Base-by-base conservation (phyloP, 2,113 vertebrate genomes). In the Callocephalon fimbriatum region DNA sequence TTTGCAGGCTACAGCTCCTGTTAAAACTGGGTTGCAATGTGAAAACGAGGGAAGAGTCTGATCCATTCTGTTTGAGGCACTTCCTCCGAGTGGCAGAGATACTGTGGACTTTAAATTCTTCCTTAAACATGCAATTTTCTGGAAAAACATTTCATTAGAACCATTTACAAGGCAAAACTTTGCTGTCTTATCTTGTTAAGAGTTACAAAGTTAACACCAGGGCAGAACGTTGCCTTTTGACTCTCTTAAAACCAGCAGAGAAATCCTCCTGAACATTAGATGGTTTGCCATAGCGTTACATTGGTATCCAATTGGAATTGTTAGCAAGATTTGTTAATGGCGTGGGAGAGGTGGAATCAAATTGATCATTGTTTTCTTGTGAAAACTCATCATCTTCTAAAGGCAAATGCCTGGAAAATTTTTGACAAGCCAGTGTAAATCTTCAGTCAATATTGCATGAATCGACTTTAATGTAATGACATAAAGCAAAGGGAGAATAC, bases 161-260 rank as follows among this genome's bases (percentile, higher is more conserved):
- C 65, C 38, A 71, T 37, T 96, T 95, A 72, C 8, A 56, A 65
- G 68, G 70, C 84, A 91, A 96, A 94, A 85, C 81, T 75, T 94
- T 48, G 48, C 61, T 93, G 91, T 94, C 84, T 79, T 22, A 37
- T 78, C 61, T 72, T 51, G 53, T 89, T 90, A 92, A 92, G 78
- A 90, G 61, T 81, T 92, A 68, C 10, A 93, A 71, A 95, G 95
- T 91, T 95, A 85, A 88, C 62, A 78, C 86, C 53, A 73, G 94
- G 83, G 91, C 48, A 79, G 76, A 94, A 72, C 16, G 15, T 8
- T 84, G 61, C 51, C 56, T 90, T 94, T 83, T 94, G 59, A 86
- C 78, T 95, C 51, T 81, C 59, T 44, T 86, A 90, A 84, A 93
- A 95, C 65, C 29, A 77, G 31, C 35, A 70, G 50, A 76, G 62